These are phyloP conservation scores for Numenius phaeopus DNA, from an alignment of 2,797 vertebrate species.

Conservation along the genomic window DNA sequence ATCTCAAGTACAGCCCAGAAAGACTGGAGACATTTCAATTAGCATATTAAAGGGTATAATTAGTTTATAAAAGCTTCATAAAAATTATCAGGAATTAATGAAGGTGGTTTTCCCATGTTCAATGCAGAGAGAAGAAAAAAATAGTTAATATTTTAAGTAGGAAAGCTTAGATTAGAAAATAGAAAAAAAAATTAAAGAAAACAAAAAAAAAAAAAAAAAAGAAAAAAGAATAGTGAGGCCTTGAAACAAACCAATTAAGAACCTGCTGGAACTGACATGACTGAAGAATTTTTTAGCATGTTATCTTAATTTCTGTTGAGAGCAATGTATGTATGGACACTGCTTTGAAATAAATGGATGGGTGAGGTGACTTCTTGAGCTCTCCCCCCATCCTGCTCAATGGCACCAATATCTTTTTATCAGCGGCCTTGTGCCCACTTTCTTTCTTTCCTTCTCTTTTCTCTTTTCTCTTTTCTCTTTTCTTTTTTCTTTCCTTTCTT, in stretches of 20 bases:
- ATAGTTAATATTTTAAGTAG: neutral
- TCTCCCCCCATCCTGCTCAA: neutral
- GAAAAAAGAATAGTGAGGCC: accelerated
- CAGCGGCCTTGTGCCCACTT: neutral
- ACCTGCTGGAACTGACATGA: accelerated
- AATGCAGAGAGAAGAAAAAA: neutral
- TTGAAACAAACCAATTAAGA: neutral
- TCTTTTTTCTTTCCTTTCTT: accelerated
- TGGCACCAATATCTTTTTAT: neutral
- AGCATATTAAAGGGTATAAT: neutral
- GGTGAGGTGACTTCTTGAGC: neutral
- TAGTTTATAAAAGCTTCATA: neutral
- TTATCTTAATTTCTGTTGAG: neutral
- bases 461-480: accelerated
- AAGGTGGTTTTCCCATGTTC: neutral
- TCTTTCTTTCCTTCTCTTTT: too few species aligned
- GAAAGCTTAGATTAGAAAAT: neutral
- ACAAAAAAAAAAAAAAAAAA: neutral
- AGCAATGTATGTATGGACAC: accelerated
- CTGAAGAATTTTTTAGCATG: neutral
- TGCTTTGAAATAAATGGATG: neutral
- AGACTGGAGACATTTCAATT: neutral
- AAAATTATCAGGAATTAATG: neutral
- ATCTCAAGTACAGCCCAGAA: neutral
- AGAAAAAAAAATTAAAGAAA: neutral